Evolutionary conservation across 1,140 invertebrate species (phyloP).

Genomic region (Drosophila virilis): DNA sequence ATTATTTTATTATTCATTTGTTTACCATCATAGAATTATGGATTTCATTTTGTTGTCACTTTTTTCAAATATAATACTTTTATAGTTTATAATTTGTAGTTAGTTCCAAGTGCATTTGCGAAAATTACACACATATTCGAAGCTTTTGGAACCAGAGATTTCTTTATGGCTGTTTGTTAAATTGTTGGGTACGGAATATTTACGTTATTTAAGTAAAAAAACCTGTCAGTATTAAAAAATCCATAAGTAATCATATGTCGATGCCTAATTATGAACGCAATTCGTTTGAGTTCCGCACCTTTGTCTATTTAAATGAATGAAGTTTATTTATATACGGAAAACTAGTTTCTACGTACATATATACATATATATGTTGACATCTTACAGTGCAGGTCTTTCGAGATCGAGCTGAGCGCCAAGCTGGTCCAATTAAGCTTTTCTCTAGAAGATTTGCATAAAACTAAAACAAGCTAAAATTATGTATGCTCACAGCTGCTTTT

Average conservation of each 20-base stretch:
- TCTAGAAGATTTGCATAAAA: constrained; percentile 65
- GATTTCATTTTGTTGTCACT: background rate
- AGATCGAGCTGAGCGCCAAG: constrained; percentile 50
- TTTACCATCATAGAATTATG: background rate
- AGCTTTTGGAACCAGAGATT: background rate
- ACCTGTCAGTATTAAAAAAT: constrained; percentile 30
- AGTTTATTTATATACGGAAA: constrained; percentile 64
- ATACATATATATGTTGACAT: constrained; percentile 35
- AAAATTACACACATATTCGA: background rate
- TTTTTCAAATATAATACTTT: too few species aligned
- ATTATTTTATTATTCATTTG: background rate
- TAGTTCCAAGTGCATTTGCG: background rate
- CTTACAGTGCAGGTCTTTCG: constrained; percentile 64
- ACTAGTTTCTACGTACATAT: constrained; percentile 44
- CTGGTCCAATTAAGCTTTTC: constrained; percentile 32
- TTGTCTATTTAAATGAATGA: constrained; percentile 58
- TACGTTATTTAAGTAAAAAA: constrained; percentile 14
- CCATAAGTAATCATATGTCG: constrained; percentile 52
- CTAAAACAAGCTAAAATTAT: constrained; percentile 21
- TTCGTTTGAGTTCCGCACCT: constrained; percentile 63
- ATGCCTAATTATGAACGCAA: constrained; percentile 49
- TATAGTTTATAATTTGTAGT: background rate
- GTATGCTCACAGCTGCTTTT: constrained; percentile 3
- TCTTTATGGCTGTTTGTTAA: background rate
- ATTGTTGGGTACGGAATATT: constrained; percentile 13